Conservation (phyloP, 2,113 vertebrate species). For the Agapornis roseicollis region DNA sequence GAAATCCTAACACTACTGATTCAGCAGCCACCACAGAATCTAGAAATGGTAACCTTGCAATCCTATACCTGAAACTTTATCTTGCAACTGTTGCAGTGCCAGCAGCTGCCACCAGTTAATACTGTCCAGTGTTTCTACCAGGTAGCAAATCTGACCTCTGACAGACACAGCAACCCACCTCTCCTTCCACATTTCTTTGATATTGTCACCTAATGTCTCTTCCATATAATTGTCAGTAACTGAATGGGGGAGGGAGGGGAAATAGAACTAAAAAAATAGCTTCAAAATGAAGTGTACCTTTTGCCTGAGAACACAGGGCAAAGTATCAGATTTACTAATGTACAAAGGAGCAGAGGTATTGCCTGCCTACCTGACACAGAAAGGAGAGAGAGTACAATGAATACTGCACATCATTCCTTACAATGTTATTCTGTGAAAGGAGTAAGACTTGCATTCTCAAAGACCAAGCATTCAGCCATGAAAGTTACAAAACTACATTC, state of each 20-base stretch:
- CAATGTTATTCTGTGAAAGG: not conserved
- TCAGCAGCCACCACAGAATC: not conserved
- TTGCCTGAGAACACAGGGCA: not conserved
- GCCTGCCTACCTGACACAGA: not conserved
- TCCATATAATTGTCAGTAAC: not conserved
- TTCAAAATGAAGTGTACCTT: not conserved
- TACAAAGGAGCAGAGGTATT: not conserved
- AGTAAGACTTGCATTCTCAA: not conserved
- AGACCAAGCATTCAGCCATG: not conserved
- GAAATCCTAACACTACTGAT: not conserved
- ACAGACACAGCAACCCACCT: not conserved
- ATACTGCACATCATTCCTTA: not conserved
- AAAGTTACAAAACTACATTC: not conserved
- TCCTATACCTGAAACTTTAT: not conserved
- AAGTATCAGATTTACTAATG: not conserved
- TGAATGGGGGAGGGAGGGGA: not conserved
- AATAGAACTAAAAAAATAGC: not conserved
- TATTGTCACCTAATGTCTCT: not conserved
- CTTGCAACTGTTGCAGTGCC: not conserved
- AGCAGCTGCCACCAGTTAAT: not conserved
- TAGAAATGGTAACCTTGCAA: not conserved
- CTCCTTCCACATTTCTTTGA: not conserved
- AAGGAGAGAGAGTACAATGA: not conserved
- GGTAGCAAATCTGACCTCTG: not conserved
- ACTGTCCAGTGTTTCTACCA: not conserved